Evolutionary conservation across 2,888 invertebrate species (phyloP), one percentile per base, ranked within the genome.

Genomic region (Campoplex capitator): DNA sequence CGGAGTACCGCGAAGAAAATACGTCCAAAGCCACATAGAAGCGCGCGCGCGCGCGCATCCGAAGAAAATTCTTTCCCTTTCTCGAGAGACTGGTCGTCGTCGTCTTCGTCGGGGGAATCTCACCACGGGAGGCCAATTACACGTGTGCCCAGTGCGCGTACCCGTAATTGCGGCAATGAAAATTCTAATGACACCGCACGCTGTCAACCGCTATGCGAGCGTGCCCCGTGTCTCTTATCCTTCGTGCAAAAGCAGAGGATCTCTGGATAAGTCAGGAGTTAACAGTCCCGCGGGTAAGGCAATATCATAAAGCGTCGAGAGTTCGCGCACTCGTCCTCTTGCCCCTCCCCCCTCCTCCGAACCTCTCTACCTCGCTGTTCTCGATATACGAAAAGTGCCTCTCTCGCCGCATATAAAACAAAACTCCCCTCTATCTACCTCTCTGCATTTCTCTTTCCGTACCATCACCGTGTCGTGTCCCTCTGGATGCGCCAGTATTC

Each of bases 111-210:
- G 70, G 54, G 81, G 67, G 67, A 81, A 67, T 81, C 84, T 75
- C 91, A 65, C 91, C 79, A 89, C 91, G 90, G 92, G 93, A 91
- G 90, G 91, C 93, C 93, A 93, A 93, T 93, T 93, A 93, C 89
- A 90, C 89, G 88, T 90, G 86, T 89, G 85, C 83, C 87, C 86
- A 83, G 88, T 86, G 85, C 85, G 84, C 78, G 80, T 90, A 89
- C 90, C 76, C 88, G 91, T 90, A 91, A 92, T 88, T 89, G 89
- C 92, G 91, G 91, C 90, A 91, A 93, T 93, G 93, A 93, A 92
- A 92, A 92, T 92, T 91, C 92, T 92, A 93, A 93, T 92, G 92
- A 93, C 92, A 92, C 88, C 85, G 89, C 76, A 67, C 85, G 88
- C 89, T 91, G 90, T 88, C 92, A 90, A 91, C 89, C 89, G 78